A percentile compares a stretch with the other conserved stretches of the same genome.
Conservation (phyloP, 2,113 vertebrate genomes). For the Mesoclemmys tuberculata region DNA sequence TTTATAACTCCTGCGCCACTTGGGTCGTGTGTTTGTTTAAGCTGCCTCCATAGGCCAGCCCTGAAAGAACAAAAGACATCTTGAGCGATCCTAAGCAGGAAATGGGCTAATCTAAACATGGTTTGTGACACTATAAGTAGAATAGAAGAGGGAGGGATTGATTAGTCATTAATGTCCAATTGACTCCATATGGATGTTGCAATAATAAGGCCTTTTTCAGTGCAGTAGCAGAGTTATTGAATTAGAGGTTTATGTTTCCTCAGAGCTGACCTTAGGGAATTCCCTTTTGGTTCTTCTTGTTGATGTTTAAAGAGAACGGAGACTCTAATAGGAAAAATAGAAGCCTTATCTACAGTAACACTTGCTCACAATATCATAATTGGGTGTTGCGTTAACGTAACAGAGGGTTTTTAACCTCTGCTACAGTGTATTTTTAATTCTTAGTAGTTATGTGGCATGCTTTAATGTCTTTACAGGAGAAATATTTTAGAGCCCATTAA, state of each 20-base stretch:
- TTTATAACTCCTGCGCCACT: constrained; percentile 83
- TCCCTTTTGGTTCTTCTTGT: constrained; percentile 80
- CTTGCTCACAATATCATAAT: constrained; percentile 38
- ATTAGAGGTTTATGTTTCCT: constrained; percentile 87
- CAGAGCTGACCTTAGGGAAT: constrained; percentile 83
- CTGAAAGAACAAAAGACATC: constrained; percentile 88
- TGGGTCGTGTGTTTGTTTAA: constrained; percentile 87
- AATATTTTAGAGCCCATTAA: constrained; percentile 51
- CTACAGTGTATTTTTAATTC: constrained; percentile 20
- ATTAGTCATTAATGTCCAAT: constrained; percentile 89
- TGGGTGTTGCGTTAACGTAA: constrained; percentile 27
- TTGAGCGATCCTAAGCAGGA: constrained; percentile 89
- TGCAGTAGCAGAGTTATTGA: constrained; percentile 84
- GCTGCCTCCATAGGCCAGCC: constrained; percentile 84
- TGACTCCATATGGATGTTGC: constrained; percentile 86
- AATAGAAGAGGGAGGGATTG: constrained; percentile 86
- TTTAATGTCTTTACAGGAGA: constrained; percentile 33
- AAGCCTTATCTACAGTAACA: constrained; percentile 50
- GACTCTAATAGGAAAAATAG: constrained; percentile 68
- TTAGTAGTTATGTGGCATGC: constrained; percentile 32
- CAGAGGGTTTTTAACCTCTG: constrained; percentile 12
- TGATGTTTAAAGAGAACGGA: constrained; percentile 79
- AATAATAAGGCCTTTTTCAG: constrained; percentile 84
- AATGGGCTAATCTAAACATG: constrained; percentile 88
- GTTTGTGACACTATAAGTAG: constrained; percentile 89